phyloP scores from a whole-genome alignment of 2,888 invertebrate genomes.

The Liodrosophila aerea region DNA sequence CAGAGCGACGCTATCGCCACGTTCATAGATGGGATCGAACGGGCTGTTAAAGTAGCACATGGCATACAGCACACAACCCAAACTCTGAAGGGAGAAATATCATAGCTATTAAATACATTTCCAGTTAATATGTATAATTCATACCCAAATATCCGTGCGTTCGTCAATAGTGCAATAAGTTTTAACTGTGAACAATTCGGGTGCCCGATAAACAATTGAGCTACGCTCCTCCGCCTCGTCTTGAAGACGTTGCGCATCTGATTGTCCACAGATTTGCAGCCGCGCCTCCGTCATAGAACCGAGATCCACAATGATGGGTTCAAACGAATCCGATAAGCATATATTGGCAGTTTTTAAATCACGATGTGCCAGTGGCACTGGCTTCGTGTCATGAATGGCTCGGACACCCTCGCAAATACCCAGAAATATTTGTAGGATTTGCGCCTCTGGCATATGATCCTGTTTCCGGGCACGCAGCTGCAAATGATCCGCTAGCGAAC shows the following conservation, averaged over 20 bases:
- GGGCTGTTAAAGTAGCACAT: constrained; percentile 93
- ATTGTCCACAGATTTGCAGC: constrained; percentile 86
- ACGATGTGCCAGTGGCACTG: constrained; percentile 90
- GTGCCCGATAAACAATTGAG: constrained; percentile 94
- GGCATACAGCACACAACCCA: constrained; percentile 93
- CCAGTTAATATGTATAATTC: no score
- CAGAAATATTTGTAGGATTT: constrained; percentile 87
- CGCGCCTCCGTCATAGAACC: constrained; percentile 87
- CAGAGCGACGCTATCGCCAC: constrained; percentile 93
- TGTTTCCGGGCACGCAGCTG: constrained; percentile 84
- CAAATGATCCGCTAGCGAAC: constrained; percentile 88
- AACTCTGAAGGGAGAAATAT: constrained; percentile 86
- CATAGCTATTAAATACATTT: not conserved
- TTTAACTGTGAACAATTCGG: constrained; percentile 93
- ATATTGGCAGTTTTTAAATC: constrained; percentile 94
- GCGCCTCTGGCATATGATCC: constrained; percentile 86
- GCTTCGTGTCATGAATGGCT: constrained; percentile 88
- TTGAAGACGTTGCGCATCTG: constrained; percentile 88
- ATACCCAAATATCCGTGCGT: constrained; percentile 91
- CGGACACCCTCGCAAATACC: constrained; percentile 89
- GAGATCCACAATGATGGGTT: constrained; percentile 92
- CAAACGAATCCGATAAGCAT: constrained; percentile 87
- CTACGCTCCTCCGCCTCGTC: constrained; percentile 92
- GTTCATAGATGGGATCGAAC: constrained; percentile 91
- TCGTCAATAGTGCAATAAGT: constrained; percentile 91